Base-by-base conservation (phyloP, 1,140 invertebrate genomes). In the Meloidogyne floridensis region DNA sequence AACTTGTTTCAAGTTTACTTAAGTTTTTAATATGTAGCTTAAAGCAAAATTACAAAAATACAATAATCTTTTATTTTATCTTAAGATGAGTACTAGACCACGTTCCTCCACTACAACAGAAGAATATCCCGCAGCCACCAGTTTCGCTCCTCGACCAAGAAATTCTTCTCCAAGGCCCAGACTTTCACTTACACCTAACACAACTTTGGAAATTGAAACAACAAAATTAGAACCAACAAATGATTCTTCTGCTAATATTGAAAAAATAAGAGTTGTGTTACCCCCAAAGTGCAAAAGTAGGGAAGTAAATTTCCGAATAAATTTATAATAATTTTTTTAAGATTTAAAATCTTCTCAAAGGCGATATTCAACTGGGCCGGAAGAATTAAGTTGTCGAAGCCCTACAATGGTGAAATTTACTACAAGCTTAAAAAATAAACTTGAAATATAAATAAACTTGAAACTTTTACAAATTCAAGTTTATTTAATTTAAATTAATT, bases 361-460 rank as follows among this genome's bases (percentile, higher is more conserved):
- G 42, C 79, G 81, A 69, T 88, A 87, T 53, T 87, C 88, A 32
- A 87, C 86, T 80, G 80, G 80, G 10, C 86, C 82, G 71, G 75
- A 72, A 5, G 87, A 87, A 15, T 87, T 87, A 77, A 84, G 81
- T 43, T 82, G 85, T 42, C 56, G 47, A 18, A 32, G 53, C 15
- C 32, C 77, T 32, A 11, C 65, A 18, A 43, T 32, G 43, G 3
- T 47, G 4, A 51, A 85, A 2, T 53, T 65, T 18, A 2, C 78
- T 13, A 6, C 0, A 47, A 4, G 32, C 32, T 6, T 47, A 6
- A 47, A 47, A 7, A 47, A 47, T 32, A 32, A 32, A 32, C 32
- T 2, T 32, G 32, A 32, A 32, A 32, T 32, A 32, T 32, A 32
- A 32, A 32, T 32, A 32, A 32, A 32, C 32, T 32, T 32, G 32